phyloP scores from a whole-genome alignment of 2,888 invertebrate genomes.

The Scaptodrosophila latifasciaeformis region DNA sequence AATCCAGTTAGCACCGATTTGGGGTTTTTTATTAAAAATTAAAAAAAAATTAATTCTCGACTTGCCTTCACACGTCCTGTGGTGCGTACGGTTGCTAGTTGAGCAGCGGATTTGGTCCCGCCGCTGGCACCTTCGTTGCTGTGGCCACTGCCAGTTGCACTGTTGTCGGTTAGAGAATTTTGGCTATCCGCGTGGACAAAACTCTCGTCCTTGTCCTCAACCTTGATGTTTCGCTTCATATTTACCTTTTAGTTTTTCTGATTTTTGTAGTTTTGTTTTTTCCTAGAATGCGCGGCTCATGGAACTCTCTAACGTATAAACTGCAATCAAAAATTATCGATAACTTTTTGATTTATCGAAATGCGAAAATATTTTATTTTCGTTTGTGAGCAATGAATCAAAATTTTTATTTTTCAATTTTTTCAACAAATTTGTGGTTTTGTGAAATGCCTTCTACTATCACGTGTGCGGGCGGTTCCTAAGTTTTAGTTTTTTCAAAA shows the following conservation, averaged over 20 bases:
- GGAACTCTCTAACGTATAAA: conserved; percentile 37
- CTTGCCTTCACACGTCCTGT: conserved; percentile 72
- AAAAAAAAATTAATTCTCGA: not conserved
- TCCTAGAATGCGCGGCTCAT: conserved; percentile 29
- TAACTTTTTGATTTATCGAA: conserved; percentile 80
- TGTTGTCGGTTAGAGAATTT: not conserved
- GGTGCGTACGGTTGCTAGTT: conserved; percentile 62
- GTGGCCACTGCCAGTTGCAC: not conserved
- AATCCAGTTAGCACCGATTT: not conserved
- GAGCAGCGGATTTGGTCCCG: conserved; percentile 5
- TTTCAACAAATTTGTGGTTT: no score
- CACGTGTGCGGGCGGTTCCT: no score
- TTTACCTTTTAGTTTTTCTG: conserved; percentile 12
- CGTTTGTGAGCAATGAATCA: conserved; percentile 50
- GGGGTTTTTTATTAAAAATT: not conserved
- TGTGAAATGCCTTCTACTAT: no score
- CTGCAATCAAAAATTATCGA: conserved; percentile 31
- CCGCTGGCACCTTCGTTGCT: conserved; percentile 2
- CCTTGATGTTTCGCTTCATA: conserved; percentile 35
- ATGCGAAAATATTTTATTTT: conserved; percentile 55
- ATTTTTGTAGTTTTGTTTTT: not conserved
- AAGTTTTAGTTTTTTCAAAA: no score
- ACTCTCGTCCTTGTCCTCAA: conserved; percentile 35
- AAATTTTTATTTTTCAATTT: not conserved
- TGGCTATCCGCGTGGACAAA: not conserved